These are phyloP conservation scores for Fregetta grallaria DNA, from an alignment of 2,113 vertebrate species.

Conservation along the genomic window DNA sequence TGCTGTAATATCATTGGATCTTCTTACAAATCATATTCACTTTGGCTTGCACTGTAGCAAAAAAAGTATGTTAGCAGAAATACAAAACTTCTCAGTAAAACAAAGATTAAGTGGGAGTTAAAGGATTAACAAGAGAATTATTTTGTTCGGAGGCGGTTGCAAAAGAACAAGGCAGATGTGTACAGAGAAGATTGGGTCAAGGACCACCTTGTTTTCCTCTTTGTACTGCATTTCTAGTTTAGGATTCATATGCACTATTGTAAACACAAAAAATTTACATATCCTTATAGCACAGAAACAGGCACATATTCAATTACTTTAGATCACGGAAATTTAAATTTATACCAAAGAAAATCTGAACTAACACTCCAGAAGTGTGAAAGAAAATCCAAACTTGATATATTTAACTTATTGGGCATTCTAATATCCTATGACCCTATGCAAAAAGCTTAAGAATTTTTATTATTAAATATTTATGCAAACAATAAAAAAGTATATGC, in stretches of 20 bases:
- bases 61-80: neutral
- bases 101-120: neutral
- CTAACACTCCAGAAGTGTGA: neutral
- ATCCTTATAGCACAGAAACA: neutral
- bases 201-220: neutral
- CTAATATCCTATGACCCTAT: neutral
- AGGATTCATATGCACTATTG: neutral
- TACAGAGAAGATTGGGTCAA: neutral
- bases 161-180: neutral
- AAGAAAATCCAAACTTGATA: neutral
- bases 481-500: neutral
- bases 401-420: neutral
- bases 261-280: neutral
- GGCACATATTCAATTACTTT: neutral
- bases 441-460: neutral
- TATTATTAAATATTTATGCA: neutral
- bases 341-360: neutral
- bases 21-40: neutral
- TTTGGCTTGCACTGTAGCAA: neutral
- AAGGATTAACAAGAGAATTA: neutral
- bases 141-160: neutral
- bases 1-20: neutral
- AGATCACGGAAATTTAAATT: neutral
- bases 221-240: neutral
- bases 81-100: neutral